Conservation (phyloP, 2,797 vertebrate genomes). For the Catamblyrhynchus diadema region DNA sequence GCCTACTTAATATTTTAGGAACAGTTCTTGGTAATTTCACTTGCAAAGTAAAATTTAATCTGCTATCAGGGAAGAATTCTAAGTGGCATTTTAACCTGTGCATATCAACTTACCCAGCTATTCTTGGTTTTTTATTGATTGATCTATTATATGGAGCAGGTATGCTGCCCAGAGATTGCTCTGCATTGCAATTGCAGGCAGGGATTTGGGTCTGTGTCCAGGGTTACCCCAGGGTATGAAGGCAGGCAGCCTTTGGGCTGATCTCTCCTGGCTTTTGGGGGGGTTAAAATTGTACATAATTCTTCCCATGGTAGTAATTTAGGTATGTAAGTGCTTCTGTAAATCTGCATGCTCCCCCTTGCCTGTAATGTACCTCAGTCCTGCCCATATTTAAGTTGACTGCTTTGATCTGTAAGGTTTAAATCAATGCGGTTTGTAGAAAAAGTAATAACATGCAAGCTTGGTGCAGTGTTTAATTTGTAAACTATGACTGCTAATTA, state of each 20-base stretch:
- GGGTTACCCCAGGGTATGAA: neutral
- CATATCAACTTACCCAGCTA: neutral
- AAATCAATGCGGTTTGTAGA: neutral
- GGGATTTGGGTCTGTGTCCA: neutral
- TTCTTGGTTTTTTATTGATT: neutral
- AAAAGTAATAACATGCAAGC: neutral
- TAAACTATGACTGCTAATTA: neutral
- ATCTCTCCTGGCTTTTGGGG: neutral
- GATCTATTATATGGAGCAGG: neutral
- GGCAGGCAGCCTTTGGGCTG: neutral
- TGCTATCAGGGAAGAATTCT: neutral
- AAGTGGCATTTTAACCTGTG: neutral
- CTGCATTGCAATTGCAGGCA: neutral
- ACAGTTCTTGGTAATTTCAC: neutral
- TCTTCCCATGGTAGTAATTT: neutral
- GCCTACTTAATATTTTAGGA: neutral
- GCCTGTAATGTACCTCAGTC: neutral
- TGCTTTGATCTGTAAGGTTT: neutral
- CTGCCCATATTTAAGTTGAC: neutral
- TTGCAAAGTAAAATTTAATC: conserved; percentile 6
- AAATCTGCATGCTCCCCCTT: neutral
- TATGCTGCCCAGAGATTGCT: neutral
- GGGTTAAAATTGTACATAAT: neutral
- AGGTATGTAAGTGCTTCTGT: neutral
- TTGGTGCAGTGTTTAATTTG: neutral